Conservation (phyloP, 2,113 vertebrate species). For the Amphiprion ocellaris region DNA sequence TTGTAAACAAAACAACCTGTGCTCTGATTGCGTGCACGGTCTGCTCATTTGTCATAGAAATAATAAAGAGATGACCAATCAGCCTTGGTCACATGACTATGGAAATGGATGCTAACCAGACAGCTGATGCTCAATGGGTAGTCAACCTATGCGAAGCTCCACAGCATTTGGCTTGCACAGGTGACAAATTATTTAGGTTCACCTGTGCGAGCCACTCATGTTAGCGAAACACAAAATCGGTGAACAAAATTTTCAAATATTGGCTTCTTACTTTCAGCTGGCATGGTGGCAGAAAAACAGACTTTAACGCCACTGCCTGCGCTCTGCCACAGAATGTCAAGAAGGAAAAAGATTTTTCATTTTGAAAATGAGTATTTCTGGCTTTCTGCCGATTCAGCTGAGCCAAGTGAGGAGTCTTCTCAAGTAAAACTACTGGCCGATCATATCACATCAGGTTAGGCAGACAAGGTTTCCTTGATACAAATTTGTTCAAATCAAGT, state of each 20-base stretch:
- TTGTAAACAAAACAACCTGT: not conserved
- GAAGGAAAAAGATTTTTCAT: slow-evolving; percentile 4
- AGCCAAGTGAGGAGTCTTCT: no score
- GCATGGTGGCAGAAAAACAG: not conserved
- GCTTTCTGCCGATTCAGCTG: no score
- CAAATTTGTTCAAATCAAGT: not conserved
- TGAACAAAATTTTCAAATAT: not conserved
- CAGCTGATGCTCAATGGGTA: not conserved
- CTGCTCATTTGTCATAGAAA: not conserved
- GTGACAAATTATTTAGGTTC: not conserved
- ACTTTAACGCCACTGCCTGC: not conserved
- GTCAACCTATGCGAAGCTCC: not conserved
- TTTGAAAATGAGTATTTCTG: no score
- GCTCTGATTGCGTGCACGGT: not conserved
- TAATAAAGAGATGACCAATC: not conserved
- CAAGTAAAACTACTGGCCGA: not conserved
- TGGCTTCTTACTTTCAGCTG: not conserved
- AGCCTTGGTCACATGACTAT: not conserved
- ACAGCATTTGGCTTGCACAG: not conserved
- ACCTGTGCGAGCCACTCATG: not conserved
- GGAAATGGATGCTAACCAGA: not conserved
- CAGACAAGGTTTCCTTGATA: not conserved
- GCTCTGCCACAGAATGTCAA: not conserved
- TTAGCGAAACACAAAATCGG: not conserved
- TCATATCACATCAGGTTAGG: not conserved